A percentile compares a stretch with the other conserved stretches of the same genome.
These are phyloP conservation scores for Palythoa grandiflora DNA, from an alignment of 92 coral and sea anemone genomes.

Conservation along the genomic window DNA sequence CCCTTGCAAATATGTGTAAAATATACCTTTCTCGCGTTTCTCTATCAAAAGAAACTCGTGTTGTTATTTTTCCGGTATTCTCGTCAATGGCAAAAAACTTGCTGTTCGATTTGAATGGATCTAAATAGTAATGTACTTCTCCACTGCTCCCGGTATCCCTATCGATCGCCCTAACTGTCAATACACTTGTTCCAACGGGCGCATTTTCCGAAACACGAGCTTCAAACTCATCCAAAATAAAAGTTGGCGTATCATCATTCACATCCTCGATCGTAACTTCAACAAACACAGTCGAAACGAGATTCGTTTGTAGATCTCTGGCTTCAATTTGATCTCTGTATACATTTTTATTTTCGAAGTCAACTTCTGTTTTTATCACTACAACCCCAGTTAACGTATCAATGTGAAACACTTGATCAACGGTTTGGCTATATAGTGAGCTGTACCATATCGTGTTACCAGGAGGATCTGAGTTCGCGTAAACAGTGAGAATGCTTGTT, in stretches of 20 bases:
- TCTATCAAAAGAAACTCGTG: slow-evolving; percentile 69
- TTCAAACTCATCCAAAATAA: slow-evolving; percentile 57
- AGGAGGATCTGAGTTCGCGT: neutral
- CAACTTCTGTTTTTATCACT: slow-evolving; percentile 61
- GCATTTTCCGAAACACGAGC: slow-evolving; percentile 81
- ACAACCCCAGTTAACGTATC: slow-evolving; percentile 76
- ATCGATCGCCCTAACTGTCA: slow-evolving; percentile 76
- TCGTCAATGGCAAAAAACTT: slow-evolving; percentile 58
- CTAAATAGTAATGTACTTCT: slow-evolving; percentile 19
- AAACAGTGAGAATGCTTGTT: neutral
- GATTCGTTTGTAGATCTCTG: slow-evolving; percentile 6
- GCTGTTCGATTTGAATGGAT: neutral
- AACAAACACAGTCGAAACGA: slow-evolving; percentile 69
- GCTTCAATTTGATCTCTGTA: slow-evolving; percentile 70
- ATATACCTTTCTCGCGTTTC: slow-evolving; percentile 56
- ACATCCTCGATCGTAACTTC: slow-evolving; percentile 70
- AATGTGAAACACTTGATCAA: slow-evolving; percentile 51
- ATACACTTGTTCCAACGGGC: slow-evolving; percentile 66
- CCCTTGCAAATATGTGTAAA: slow-evolving; percentile 67
- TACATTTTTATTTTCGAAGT: slow-evolving; percentile 48
- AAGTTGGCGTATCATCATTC: slow-evolving; percentile 89
- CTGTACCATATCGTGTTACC: slow-evolving; percentile 9
- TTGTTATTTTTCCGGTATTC: slow-evolving; percentile 69
- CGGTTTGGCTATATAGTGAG: neutral
- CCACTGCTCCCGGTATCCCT: slow-evolving; percentile 73